Evolutionary conservation across 2,888 invertebrate genomes (phyloP).

Genomic region (Carcina quercana): DNA sequence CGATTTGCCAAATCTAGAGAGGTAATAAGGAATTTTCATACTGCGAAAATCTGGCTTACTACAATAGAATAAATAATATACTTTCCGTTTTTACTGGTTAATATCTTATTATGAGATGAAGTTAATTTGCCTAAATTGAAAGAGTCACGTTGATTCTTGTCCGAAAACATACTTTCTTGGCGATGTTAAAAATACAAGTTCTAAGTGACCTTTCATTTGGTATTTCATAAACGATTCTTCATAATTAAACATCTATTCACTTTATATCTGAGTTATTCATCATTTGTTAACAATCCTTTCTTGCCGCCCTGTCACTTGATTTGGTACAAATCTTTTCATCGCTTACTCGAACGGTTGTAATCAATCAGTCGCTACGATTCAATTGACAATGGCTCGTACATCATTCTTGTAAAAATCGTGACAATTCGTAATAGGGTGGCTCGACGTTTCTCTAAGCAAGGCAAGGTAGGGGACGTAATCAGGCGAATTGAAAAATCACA

Average conservation of each 20-base stretch:
- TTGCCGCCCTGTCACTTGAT: no score
- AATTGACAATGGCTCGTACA: conserved; percentile 40
- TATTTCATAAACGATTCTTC: background rate
- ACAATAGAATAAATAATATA: no score
- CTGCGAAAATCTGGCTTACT: no score
- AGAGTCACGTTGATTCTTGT: no score
- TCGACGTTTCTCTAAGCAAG: conserved; percentile 29
- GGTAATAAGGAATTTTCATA: no score
- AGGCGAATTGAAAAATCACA: no score
- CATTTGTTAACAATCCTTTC: background rate
- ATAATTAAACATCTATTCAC: background rate
- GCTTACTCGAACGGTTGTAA: conserved; percentile 17
- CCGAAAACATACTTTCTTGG: no score
- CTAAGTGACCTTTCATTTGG: no score
- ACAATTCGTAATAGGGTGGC: conserved; percentile 51
- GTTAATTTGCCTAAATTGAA: background rate
- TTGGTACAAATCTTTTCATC: background rate
- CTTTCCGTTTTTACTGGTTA: no score
- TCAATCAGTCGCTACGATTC: conserved; percentile 32
- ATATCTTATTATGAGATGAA: background rate
- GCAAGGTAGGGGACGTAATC: no score
- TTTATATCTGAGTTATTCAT: background rate
- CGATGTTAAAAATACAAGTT: no score
- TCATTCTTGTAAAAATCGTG: conserved; percentile 48
- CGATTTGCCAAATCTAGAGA: no score